Conservation (phyloP, 1,140 invertebrate species). For the Calephelis nemesis region DNA sequence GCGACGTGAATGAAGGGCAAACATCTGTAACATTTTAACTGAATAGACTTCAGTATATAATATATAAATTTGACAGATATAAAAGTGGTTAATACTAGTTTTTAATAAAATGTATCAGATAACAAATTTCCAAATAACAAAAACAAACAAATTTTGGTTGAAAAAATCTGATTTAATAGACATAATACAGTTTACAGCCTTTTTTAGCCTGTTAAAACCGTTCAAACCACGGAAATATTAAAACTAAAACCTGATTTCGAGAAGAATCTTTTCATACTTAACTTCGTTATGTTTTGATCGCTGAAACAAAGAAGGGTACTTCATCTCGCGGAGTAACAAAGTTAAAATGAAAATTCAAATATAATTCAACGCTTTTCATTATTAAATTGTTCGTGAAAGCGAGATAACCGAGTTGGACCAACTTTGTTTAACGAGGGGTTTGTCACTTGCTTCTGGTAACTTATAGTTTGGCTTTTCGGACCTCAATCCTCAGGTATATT, state of each 20-base stretch:
- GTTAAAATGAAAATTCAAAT: constrained; percentile 50
- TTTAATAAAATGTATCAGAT: too few relatives aligned
- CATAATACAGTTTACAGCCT: too few relatives aligned
- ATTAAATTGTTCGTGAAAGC: constrained; percentile 66
- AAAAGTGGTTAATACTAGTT: too few relatives aligned
- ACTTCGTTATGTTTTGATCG: constrained; percentile 16
- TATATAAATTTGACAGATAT: too few relatives aligned
- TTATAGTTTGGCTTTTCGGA: constrained; percentile 1
- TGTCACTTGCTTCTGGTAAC: constrained; percentile 9
- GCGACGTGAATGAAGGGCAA: too few relatives aligned
- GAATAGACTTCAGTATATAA: too few relatives aligned
- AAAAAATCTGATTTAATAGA: too few relatives aligned
- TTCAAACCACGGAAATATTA: too few relatives aligned
- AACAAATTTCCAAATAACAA: too few relatives aligned
- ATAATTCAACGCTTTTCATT: constrained; percentile 59
- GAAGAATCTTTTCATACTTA: constrained; percentile 12
- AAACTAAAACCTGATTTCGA: not conserved
- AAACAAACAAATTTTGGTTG: too few relatives aligned
- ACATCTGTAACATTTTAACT: too few relatives aligned
- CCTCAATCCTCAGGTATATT: constrained; percentile 1
- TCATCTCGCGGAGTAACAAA: constrained; percentile 31
- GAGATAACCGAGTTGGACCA: constrained; percentile 46
- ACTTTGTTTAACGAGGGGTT: constrained; percentile 42
- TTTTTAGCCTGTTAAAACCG: too few relatives aligned
- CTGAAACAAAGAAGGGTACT: constrained; percentile 27